Evolutionary conservation across 2,888 invertebrate genomes (phyloP).

Genomic region (Silvanus unidentatus): DNA sequence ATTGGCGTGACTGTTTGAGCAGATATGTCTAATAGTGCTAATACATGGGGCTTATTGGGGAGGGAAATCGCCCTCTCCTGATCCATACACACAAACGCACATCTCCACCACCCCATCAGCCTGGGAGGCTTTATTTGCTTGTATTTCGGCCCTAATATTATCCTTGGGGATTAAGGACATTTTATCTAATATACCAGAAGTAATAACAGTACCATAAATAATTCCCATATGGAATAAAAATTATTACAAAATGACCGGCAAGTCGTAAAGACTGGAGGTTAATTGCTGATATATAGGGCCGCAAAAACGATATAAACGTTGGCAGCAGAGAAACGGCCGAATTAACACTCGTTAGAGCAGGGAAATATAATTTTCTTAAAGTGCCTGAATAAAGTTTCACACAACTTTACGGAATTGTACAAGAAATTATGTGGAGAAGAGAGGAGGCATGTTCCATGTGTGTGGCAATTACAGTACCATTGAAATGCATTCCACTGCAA

Average conservation of each 20-base stretch:
- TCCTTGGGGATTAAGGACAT: constrained; percentile 36
- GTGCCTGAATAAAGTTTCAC: too few relatives aligned
- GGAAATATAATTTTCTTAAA: too few relatives aligned
- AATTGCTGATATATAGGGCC: neutral
- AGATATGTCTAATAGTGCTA: constrained; percentile 42
- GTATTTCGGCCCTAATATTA: constrained; percentile 39
- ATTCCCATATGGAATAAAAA: constrained; percentile 14
- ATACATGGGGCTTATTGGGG: constrained; percentile 33
- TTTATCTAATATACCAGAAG: constrained; percentile 37
- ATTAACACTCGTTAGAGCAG: too few relatives aligned
- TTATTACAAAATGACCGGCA: neutral
- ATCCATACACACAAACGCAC: constrained; percentile 8
- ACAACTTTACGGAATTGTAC: too few relatives aligned
- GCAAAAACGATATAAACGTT: too few relatives aligned
- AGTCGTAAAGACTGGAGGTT: constrained; percentile 3
- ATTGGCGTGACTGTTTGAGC: constrained; percentile 34
- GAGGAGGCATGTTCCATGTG: too few relatives aligned
- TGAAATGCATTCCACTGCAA: too few relatives aligned
- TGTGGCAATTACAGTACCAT: too few relatives aligned
- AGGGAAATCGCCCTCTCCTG: constrained; percentile 16
- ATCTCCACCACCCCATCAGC: constrained; percentile 25
- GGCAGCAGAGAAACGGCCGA: too few relatives aligned
- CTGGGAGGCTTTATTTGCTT: constrained; percentile 39
- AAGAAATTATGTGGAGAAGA: too few relatives aligned
- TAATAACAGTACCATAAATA: constrained; percentile 28